Conservation (phyloP, 2,888 invertebrate species). For the Tinea pellionella region DNA sequence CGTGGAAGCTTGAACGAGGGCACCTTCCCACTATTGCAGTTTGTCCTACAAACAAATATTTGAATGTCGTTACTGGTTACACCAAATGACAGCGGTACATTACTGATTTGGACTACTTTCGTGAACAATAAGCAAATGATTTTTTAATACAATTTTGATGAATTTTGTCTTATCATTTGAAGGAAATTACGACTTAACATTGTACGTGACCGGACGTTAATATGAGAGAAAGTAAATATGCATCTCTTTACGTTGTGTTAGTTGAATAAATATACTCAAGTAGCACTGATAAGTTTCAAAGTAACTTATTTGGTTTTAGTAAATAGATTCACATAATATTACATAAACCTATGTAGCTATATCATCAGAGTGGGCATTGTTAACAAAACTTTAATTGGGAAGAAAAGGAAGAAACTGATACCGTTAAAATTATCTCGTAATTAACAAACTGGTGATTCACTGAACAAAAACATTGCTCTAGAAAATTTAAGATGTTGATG, state of each 20-base stretch:
- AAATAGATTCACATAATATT: neutral
- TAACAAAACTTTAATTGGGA: too few species aligned
- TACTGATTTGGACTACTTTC: slow-evolving; percentile 5
- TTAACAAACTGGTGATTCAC: neutral
- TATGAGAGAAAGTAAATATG: neutral
- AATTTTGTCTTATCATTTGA: neutral
- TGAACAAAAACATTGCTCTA: neutral
- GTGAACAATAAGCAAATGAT: neutral
- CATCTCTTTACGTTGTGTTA: neutral
- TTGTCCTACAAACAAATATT: slow-evolving; percentile 17
- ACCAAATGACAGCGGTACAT: neutral
- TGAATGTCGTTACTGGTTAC: neutral
- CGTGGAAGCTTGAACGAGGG: slow-evolving; percentile 14
- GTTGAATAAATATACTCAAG: neutral
- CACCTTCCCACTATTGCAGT: slow-evolving; percentile 15
- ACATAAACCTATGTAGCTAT: neutral
- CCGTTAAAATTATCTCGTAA: neutral
- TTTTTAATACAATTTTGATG: neutral
- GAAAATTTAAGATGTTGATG: neutral
- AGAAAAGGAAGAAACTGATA: neutral
- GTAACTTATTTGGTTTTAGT: neutral
- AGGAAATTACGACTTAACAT: neutral
- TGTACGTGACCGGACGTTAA: neutral
- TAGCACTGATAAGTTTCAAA: neutral
- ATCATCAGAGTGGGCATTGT: neutral